Conservation (phyloP, 2,888 invertebrate genomes). For the Erebia palarica region DNA sequence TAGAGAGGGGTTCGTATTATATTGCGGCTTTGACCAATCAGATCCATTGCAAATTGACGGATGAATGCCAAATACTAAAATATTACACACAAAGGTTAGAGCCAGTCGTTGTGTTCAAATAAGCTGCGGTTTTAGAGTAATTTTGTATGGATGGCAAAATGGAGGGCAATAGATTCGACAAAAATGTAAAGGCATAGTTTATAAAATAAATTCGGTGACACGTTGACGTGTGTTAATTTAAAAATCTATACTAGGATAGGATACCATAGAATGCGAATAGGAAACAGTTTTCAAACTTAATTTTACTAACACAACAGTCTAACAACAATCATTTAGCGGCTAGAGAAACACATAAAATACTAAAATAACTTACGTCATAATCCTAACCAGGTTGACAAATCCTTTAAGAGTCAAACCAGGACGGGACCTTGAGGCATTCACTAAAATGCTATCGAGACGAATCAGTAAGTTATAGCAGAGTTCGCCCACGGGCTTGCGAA, state of each 20-base stretch:
- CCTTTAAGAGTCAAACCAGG: constrained; percentile 75
- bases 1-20: too few relatives aligned
- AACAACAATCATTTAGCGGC: constrained; percentile 29
- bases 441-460: constrained; percentile 75
- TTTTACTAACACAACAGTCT: constrained; percentile 19
- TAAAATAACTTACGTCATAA: constrained; percentile 67
- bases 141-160: background rate
- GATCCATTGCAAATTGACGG: too few relatives aligned
- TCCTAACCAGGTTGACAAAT: constrained; percentile 76
- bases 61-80: too few relatives aligned
- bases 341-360: constrained; percentile 48
- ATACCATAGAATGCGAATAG: background rate
- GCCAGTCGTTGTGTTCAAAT: too few relatives aligned
- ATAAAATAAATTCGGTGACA: too few relatives aligned
- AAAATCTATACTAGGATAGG: background rate
- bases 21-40: too few relatives aligned
- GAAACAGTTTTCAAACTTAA: background rate
- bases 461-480: constrained; percentile 65
- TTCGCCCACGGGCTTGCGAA: constrained; percentile 67
- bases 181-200: too few relatives aligned
- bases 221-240: too few relatives aligned
- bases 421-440: constrained; percentile 81
- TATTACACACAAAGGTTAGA: too few relatives aligned
- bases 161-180: too few relatives aligned
- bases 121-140: background rate